phyloP scores from a whole-genome alignment of 2,888 invertebrate species.

The Hemistola chrysoprasaria region DNA sequence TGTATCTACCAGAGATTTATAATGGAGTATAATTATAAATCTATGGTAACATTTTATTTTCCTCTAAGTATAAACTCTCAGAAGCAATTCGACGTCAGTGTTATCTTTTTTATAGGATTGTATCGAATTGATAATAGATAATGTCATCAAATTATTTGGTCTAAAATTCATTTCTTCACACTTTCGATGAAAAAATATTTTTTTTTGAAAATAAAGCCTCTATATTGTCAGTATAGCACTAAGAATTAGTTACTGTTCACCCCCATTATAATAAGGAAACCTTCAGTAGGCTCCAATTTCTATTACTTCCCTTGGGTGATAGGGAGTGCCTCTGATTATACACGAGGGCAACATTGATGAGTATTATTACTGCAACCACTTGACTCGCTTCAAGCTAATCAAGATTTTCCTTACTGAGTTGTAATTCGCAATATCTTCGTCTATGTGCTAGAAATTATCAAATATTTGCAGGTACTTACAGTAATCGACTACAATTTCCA shows the following conservation, averaged over 20 bases:
- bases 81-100: no score
- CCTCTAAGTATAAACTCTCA: no score
- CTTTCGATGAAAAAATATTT: no score
- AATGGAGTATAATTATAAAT: no score
- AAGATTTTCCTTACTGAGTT: slow-evolving; percentile 8
- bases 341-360: slow-evolving; percentile 24
- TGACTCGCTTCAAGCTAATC: slow-evolving; percentile 23
- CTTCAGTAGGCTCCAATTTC: slow-evolving; percentile 3
- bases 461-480: slow-evolving; percentile 36
- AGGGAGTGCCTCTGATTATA: slow-evolving; percentile 26
- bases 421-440: neutral
- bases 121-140: no score
- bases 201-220: no score
- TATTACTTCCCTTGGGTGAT: slow-evolving; percentile 23
- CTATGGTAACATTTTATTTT: no score
- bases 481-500: slow-evolving; percentile 35
- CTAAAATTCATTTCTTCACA: no score
- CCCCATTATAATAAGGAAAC: neutral
- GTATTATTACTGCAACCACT: slow-evolving; percentile 24
- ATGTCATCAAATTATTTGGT: no score
- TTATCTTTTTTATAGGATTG: no score
- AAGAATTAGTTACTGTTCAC: neutral
- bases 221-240: no score
- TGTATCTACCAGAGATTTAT: no score
- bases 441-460: slow-evolving; percentile 1